Percentiles rank a stretch among this genome's conserved stretches.
Conservation (phyloP, 2,888 invertebrate genomes). For the Halictus quadricinctus region DNA sequence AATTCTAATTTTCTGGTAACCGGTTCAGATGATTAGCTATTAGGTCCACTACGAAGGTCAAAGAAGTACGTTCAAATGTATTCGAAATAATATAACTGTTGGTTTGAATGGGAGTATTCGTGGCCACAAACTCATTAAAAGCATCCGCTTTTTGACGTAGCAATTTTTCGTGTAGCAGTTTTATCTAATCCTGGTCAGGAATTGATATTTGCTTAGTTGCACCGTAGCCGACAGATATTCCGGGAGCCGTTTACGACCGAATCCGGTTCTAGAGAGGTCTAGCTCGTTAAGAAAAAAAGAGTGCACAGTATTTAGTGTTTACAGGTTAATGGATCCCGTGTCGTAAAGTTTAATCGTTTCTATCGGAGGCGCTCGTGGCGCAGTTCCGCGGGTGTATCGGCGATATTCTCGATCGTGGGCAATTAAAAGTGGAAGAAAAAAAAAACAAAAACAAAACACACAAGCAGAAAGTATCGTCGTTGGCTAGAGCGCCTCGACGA, state of each 20-base stretch:
- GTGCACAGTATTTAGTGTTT: neutral
- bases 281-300: neutral
- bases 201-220: neutral
- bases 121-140: no score
- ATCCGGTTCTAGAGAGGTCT: neutral
- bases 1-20: neutral
- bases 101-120: no score
- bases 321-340: neutral
- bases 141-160: no score
- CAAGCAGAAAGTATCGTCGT: neutral
- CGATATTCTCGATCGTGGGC: neutral
- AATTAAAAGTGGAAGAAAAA: constrained; percentile 21
- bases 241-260: neutral
- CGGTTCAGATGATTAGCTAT: no score
- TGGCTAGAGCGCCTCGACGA: constrained; percentile 27
- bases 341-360: neutral
- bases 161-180: neutral
- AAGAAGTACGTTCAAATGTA: no score
- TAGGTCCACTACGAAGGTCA: no score
- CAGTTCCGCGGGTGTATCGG: no score
- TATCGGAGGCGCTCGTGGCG: neutral
- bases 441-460: constrained; percentile 35
- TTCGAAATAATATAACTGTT: no score
- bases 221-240: neutral
- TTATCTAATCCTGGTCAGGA: neutral